Conservation (phyloP, 1,140 invertebrate species). For the Sycophila sp. region DNA sequence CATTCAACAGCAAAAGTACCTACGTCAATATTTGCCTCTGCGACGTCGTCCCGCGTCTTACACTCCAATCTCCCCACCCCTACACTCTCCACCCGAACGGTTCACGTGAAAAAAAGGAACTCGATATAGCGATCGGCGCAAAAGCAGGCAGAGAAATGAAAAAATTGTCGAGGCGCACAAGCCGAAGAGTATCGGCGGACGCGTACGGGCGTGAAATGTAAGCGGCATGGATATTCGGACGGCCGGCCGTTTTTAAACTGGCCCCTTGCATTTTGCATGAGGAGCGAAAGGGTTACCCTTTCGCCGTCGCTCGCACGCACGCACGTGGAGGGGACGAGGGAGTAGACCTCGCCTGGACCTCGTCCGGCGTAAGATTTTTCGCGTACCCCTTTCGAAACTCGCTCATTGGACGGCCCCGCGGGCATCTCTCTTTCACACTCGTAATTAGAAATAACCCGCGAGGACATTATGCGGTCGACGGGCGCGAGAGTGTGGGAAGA, state of each 20-base stretch:
- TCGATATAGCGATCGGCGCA: no score
- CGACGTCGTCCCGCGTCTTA: no score
- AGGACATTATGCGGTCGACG: not conserved
- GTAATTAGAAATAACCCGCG: slow-evolving; percentile 9
- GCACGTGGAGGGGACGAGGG: slow-evolving; percentile 50
- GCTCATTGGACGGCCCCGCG: slow-evolving; percentile 15
- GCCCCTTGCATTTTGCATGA: slow-evolving; percentile 58
- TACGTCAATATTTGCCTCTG: no score
- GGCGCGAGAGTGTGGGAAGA: not conserved
- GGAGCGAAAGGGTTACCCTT: slow-evolving; percentile 54
- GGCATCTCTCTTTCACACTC: not conserved
- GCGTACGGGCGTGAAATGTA: not conserved
- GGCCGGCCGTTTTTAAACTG: slow-evolving; percentile 54
- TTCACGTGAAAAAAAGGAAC: no score
- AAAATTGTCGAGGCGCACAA: no score
- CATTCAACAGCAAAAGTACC: no score
- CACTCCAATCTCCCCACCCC: no score
- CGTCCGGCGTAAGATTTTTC: slow-evolving; percentile 47
- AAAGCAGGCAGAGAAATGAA: no score
- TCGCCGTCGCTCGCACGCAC: slow-evolving; percentile 39
- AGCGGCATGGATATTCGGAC: slow-evolving; percentile 46
- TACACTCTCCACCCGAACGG: no score
- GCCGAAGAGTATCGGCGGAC: not conserved
- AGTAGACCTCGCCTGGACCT: slow-evolving; percentile 43
- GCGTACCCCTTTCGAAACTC: slow-evolving; percentile 35